Evolutionary conservation across 2,888 invertebrate species (phyloP).

Genomic region (Calameuta pallipes): DNA sequence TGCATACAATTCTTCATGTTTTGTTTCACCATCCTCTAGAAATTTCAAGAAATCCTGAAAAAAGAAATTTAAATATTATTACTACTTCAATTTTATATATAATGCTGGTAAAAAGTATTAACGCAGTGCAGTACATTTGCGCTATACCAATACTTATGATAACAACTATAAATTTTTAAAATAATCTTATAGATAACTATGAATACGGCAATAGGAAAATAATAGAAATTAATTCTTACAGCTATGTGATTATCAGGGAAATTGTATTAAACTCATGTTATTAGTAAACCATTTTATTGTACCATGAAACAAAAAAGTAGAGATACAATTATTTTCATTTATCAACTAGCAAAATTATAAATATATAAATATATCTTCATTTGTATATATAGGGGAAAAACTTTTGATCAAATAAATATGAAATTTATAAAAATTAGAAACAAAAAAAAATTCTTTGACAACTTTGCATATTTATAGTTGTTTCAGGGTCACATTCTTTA

Average conservation of each 20-base stretch:
- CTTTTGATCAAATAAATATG: not conserved
- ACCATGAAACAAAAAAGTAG: not conserved
- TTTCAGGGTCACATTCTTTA: not conserved
- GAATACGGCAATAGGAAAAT: not conserved
- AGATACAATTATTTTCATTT: not conserved
- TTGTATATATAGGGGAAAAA: not conserved
- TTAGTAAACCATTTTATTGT: not conserved
- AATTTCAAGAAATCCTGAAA: constrained; percentile 47
- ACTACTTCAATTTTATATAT: not conserved
- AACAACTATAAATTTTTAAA: not conserved
- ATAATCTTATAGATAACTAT: too few species aligned
- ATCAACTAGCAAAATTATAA: too few species aligned
- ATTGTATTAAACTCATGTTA: not conserved
- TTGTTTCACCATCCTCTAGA: constrained; percentile 48
- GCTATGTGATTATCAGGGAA: not conserved
- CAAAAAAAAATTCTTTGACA: not conserved
- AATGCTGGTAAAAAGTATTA: too few species aligned
- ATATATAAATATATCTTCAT: not conserved
- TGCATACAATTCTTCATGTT: constrained; percentile 29
- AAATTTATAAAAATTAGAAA: not conserved
- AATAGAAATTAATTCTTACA: not conserved
- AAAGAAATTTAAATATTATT: not conserved
- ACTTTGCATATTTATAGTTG: not conserved
- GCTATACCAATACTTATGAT: not conserved
- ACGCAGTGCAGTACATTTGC: not conserved